Conservation (phyloP, 2,113 vertebrate species). For the Asarcornis scutulata region DNA sequence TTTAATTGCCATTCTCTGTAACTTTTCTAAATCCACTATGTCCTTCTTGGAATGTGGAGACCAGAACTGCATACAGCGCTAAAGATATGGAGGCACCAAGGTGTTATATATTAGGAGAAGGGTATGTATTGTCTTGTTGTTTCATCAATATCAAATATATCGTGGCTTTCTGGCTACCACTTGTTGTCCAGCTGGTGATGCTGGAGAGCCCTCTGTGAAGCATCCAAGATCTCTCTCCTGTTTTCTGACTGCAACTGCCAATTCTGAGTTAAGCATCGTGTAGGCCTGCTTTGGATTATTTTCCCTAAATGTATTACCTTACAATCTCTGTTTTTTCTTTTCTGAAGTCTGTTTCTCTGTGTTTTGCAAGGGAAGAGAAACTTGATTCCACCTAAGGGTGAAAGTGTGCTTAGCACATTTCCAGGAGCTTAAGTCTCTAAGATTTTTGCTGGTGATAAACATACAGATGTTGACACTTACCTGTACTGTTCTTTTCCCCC, state of each 20-base stretch:
- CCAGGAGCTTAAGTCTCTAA: neutral
- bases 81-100: neutral
- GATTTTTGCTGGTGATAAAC: neutral
- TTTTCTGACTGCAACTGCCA: neutral
- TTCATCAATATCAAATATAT: neutral
- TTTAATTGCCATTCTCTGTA: neutral
- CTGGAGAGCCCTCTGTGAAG: neutral
- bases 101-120: neutral
- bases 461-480: neutral
- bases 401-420: neutral
- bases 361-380: neutral
- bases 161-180: neutral
- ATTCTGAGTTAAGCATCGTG: neutral
- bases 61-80: neutral
- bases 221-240: neutral
- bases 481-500: neutral
- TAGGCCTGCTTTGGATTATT: neutral
- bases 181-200: neutral
- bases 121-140: neutral
- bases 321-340: fast-evolving
- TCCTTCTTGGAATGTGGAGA: neutral
- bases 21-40: neutral
- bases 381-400: neutral
- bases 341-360: neutral
- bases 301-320: neutral